These are phyloP conservation scores for Drosophila cognata DNA, from an alignment of 2,888 invertebrate genomes.

Conservation along the genomic window DNA sequence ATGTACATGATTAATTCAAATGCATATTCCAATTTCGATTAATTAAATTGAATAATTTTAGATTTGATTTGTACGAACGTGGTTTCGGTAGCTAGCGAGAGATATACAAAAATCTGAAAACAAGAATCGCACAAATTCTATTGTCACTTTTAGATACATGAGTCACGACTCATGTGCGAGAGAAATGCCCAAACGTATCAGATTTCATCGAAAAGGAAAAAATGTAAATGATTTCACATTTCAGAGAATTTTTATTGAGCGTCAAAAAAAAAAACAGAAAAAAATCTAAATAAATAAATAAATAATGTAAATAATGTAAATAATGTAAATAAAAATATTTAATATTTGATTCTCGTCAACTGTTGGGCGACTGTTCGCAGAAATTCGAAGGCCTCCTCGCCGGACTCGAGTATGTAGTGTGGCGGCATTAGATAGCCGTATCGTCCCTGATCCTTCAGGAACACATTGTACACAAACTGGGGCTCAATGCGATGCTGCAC, in stretches of 20 bases:
- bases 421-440: constrained; percentile 83
- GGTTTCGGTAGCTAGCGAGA: background rate
- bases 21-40: background rate
- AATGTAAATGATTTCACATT: background rate
- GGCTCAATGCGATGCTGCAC: constrained; percentile 78
- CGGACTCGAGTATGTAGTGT: constrained; percentile 82
- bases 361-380: constrained; percentile 79
- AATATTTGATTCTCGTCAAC: constrained; percentile 30
- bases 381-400: constrained; percentile 82
- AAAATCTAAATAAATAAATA: constrained; percentile 3
- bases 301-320: constrained; percentile 4
- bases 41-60: background rate
- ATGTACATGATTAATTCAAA: background rate
- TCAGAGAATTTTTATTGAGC: background rate
- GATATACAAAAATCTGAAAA: background rate
- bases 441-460: constrained; percentile 83
- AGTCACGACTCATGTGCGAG: background rate
- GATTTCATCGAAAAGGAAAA: background rate
- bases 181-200: background rate
- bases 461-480: constrained; percentile 81
- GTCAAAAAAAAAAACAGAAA: background rate
- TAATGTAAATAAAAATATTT: background rate
- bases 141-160: background rate
- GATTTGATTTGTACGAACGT: background rate
- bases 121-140: background rate